Evolutionary conservation across 2,888 invertebrate species (phyloP), one percentile per base, ranked within the genome.

Genomic region (Lithophane leautieri): DNA sequence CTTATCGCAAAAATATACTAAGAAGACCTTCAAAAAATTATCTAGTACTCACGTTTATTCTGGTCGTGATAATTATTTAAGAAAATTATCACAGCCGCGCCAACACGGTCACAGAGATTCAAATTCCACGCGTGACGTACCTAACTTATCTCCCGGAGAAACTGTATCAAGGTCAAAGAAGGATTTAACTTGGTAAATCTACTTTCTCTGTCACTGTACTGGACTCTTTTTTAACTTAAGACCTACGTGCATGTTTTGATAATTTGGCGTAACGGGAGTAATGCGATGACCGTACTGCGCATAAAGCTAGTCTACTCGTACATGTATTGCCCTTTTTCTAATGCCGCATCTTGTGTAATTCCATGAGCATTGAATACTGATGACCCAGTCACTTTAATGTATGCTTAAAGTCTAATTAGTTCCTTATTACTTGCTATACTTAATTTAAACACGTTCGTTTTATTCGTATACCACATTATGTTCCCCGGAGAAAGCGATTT

Each of bases 21-120:
- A 28, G 40, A 73, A 81, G 79, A 82, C 87, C 89, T 88, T 88
- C 84, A 73, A 79, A 85, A 82, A 73, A 70, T 85, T 77, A 85
- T 83, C 73, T 78, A 77, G 74, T 74, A 70, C 85, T 85, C 88
- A 88, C 86, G 88, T 84, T 86, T 88, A 85, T 86, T 86, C 78
- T 84, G 81, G 73, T 77, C 72, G 86, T 88, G 91, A 90, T 92
- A 90, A 92, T 91, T 89, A 86, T 87, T 89, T 83, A 84, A 78
- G 65, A 81, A 87, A 90, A 86, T 91, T 91, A 92, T 89, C 90
- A 89, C 80, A 79, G 73, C 76, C 75, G 78, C 73, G 84, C 88
- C 88, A 90, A 89, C 82, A 76, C 79, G 78, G 90, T 90, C 85
- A 83, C 65, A 69, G 76, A 85, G 80, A 86, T 86, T 85, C 81